These are phyloP conservation scores for Nymphalis c-album DNA, from an alignment of 2,888 invertebrate genomes.

Conservation along the genomic window DNA sequence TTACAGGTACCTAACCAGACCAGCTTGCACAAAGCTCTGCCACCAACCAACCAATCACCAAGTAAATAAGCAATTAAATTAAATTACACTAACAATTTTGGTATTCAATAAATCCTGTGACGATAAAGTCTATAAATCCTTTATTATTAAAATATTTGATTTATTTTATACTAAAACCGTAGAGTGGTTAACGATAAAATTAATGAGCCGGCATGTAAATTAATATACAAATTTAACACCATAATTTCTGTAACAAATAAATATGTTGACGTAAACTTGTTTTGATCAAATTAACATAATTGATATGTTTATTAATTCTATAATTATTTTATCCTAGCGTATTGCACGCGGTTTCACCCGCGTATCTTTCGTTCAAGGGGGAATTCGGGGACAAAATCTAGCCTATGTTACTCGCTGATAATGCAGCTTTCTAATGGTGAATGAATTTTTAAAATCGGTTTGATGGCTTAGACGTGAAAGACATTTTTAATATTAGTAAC, in stretches of 20 bases:
- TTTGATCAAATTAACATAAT: not conserved
- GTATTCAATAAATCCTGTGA: not conserved
- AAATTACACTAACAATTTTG: not conserved
- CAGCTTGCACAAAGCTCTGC: too few species aligned
- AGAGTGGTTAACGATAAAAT: conserved; percentile 31
- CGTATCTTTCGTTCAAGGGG: too few species aligned
- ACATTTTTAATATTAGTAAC: too few species aligned
- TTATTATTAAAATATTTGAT: conserved; percentile 20
- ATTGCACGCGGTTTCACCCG: too few species aligned
- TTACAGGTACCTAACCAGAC: too few species aligned
- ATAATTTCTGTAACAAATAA: conserved; percentile 23
- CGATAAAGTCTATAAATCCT: not conserved
- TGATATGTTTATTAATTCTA: not conserved
- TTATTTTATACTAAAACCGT: conserved; percentile 29
- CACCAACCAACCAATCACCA: too few species aligned
- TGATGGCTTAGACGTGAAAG: too few species aligned
- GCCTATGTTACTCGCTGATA: too few species aligned
- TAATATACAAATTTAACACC: conserved; percentile 34
- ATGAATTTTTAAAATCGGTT: too few species aligned
- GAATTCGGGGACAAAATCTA: too few species aligned
- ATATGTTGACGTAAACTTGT: conserved; percentile 10
- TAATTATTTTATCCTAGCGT: too few species aligned
- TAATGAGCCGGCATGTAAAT: conserved; percentile 32
- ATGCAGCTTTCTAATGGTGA: too few species aligned
- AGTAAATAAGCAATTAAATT: not conserved